Percentiles rank a stretch among this genome's conserved stretches.
Evolutionary conservation across 2,113 vertebrate species (phyloP).

Genomic region (Guaruba guarouba): DNA sequence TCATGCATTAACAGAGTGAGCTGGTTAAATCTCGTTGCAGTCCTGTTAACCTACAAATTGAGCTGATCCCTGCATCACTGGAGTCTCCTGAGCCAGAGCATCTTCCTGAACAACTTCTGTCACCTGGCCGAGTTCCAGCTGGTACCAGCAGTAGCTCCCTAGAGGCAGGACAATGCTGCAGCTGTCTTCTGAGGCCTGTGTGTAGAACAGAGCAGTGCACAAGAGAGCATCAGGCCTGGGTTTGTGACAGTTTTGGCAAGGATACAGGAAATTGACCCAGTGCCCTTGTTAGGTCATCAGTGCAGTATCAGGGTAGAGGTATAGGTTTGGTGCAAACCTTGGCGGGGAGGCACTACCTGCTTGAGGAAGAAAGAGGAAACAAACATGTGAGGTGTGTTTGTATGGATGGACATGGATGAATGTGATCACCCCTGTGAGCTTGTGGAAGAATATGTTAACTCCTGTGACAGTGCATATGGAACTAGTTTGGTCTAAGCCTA

Average conservation of each 20-base stretch:
- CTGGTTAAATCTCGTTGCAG: not conserved
- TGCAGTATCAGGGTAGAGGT: not conserved
- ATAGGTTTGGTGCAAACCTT: not conserved
- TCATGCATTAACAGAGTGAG: not conserved
- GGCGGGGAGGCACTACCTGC: not conserved
- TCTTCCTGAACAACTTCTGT: not conserved
- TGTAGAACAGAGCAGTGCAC: not conserved
- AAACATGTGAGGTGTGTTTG: not conserved
- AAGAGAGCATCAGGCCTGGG: fast-evolving
- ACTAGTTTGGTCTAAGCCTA: not conserved
- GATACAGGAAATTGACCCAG: not conserved
- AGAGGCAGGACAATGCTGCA: not conserved
- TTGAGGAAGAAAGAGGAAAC: not conserved
- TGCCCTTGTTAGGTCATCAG: not conserved
- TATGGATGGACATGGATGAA: not conserved
- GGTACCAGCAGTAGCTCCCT: not conserved
- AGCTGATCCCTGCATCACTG: not conserved
- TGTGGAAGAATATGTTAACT: not conserved
- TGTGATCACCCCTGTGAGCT: not conserved
- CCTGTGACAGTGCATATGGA: not conserved
- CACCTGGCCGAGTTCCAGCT: not conserved
- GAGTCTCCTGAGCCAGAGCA: not conserved
- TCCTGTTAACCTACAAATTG: not conserved
- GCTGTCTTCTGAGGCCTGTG: not conserved
- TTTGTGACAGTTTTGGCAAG: not conserved